Evolutionary conservation across 2,113 vertebrate species (phyloP).

Genomic region (Microtus richardsoni): DNA sequence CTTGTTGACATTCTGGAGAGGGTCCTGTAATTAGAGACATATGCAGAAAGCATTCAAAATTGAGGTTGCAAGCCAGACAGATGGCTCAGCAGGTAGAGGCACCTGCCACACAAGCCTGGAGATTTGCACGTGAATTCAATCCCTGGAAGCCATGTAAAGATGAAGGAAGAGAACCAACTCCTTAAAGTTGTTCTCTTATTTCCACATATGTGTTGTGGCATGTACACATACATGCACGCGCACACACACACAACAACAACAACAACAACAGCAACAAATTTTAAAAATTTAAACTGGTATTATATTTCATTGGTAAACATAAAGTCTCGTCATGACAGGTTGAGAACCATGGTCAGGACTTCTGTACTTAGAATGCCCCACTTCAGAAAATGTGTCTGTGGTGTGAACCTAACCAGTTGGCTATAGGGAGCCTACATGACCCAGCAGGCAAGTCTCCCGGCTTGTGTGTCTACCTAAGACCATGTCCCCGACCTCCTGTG

Average conservation of each 20-base stretch:
- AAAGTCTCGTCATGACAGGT: not conserved
- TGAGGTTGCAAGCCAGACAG: not conserved
- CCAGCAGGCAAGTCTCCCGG: not conserved
- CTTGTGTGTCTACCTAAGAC: not conserved
- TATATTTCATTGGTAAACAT: not conserved
- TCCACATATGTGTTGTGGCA: not conserved
- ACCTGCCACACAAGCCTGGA: not conserved
- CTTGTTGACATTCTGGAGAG: not conserved
- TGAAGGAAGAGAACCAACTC: not conserved
- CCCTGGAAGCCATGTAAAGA: not conserved
- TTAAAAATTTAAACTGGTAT: not conserved
- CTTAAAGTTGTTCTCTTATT: not conserved
- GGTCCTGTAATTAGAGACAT: conserved; percentile 2
- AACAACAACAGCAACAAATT: too few species aligned
- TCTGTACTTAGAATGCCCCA: not conserved
- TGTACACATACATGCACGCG: not conserved
- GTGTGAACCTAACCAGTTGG: not conserved
- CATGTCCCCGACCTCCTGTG: not conserved
- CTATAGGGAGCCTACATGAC: not conserved
- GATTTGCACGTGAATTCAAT: not conserved
- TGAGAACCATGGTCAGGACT: not conserved
- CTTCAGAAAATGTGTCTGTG: not conserved
- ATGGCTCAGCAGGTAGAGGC: not conserved
- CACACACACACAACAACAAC: not conserved
- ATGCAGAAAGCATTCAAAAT: not conserved